Evolutionary conservation across 2,888 invertebrate species (phyloP).

Genomic region (Heterodera filipjevi): DNA sequence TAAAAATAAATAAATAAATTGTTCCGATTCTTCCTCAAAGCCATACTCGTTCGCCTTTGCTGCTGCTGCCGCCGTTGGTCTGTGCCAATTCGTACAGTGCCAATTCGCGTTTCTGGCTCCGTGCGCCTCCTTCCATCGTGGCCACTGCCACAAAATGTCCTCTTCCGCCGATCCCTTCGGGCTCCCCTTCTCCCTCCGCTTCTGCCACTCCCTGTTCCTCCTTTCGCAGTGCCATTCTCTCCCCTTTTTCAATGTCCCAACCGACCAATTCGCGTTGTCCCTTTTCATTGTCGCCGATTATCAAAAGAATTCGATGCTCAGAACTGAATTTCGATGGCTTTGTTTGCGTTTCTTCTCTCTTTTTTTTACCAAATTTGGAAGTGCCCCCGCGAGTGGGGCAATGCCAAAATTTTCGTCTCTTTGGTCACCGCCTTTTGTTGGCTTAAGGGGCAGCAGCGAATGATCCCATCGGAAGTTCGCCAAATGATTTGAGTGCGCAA

Average conservation of each 20-base stretch:
- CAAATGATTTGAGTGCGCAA: background rate
- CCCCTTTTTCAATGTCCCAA: background rate
- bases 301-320: background rate
- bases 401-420: background rate
- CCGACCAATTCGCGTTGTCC: background rate
- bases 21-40: background rate
- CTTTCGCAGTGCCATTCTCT: background rate
- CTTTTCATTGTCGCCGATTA: background rate
- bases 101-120: background rate
- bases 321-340: background rate
- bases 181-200: background rate
- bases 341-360: background rate
- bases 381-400: background rate
- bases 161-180: background rate
- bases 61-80: background rate
- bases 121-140: background rate
- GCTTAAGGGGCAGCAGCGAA: background rate
- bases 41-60: background rate
- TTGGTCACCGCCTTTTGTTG: background rate
- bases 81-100: background rate
- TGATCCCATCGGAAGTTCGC: constrained; percentile 15
- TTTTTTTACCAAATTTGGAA: background rate
- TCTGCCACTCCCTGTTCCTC: background rate
- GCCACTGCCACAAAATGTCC: background rate
- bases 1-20: background rate